Evolutionary conservation across 2,888 invertebrate genomes (phyloP).

Genomic region (Abscondita cerata): DNA sequence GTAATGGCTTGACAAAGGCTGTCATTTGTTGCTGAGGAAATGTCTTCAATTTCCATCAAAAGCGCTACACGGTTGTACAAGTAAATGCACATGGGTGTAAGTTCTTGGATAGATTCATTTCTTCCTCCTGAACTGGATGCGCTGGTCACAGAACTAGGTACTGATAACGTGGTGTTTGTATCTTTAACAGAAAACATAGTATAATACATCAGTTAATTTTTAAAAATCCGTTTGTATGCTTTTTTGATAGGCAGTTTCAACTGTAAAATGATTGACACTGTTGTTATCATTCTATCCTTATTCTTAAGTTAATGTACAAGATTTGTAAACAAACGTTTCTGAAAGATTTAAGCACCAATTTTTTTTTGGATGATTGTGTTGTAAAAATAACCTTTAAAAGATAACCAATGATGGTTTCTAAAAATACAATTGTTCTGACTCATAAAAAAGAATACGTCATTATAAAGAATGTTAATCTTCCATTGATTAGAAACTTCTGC

Average conservation of each 20-base stretch:
- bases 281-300: not conserved
- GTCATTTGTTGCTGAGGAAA: slow-evolving; percentile 69
- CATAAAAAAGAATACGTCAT: too few relatives aligned
- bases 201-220: not conserved
- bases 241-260: too few relatives aligned
- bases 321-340: not conserved
- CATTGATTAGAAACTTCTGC: too few relatives aligned
- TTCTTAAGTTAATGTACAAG: not conserved
- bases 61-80: slow-evolving; percentile 83
- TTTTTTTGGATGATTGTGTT: too few relatives aligned
- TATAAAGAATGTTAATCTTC: too few relatives aligned
- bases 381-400: too few relatives aligned
- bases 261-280: not conserved
- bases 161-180: slow-evolving; percentile 40
- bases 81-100: slow-evolving; percentile 76
- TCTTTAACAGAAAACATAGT: slow-evolving; percentile 33
- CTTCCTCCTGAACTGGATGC: slow-evolving; percentile 27
- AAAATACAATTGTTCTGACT: too few relatives aligned
- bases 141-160: slow-evolving; percentile 41
- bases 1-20: slow-evolving; percentile 67
- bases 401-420: too few relatives aligned
- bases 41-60: slow-evolving; percentile 85
- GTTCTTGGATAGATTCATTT: slow-evolving; percentile 50
- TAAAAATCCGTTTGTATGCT: not conserved
- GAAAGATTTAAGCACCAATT: too few relatives aligned